phyloP scores from a whole-genome alignment of 1,140 invertebrate genomes.

The Procambarus virginalis region DNA sequence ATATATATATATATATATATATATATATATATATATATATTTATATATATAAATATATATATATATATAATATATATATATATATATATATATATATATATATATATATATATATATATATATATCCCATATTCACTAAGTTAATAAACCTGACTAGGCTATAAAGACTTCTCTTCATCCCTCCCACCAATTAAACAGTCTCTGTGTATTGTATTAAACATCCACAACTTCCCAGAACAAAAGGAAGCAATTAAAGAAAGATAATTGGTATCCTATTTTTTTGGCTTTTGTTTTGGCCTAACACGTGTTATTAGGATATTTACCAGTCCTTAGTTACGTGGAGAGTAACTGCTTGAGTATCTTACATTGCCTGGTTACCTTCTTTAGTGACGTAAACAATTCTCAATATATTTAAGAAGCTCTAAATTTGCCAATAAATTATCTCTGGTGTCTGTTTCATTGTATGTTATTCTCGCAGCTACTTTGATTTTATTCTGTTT shows the following conservation, averaged over 20 bases:
- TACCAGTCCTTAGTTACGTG: neutral
- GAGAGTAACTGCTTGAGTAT: neutral
- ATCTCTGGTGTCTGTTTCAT: neutral
- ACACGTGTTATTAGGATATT: neutral
- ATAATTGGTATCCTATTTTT: neutral
- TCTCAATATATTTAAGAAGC: too few species aligned
- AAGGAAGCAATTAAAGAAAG: neutral
- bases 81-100: conserved; percentile 13
- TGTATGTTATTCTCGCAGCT: too few species aligned
- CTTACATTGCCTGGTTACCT: neutral
- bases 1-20: neutral
- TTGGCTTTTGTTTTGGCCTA: neutral
- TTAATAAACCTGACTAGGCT: neutral
- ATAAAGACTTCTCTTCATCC: neutral
- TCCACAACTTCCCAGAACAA: neutral
- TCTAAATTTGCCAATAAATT: too few species aligned
- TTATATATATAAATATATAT: too few species aligned
- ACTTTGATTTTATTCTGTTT: too few species aligned
- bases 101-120: conserved; percentile 27
- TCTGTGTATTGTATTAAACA: neutral
- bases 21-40: too few species aligned
- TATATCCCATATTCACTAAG: neutral
- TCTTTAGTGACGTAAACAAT: neutral
- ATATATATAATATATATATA: too few species aligned
- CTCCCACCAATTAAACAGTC: neutral